Evolutionary conservation across 2,888 invertebrate species (phyloP).

Genomic region (Ectemnius lituratus): DNA sequence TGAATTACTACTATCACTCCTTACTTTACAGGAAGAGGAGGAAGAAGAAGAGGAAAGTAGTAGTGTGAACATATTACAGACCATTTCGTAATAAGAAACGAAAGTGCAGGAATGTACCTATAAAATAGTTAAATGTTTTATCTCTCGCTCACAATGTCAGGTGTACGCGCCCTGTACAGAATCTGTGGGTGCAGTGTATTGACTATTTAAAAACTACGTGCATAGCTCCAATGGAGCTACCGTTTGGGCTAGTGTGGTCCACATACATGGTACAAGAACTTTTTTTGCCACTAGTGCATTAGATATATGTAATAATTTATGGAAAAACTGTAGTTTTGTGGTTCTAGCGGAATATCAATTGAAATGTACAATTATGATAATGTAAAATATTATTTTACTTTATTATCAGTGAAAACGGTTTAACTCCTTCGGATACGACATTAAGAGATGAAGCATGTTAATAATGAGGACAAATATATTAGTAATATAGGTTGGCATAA

Average conservation of each 20-base stretch:
- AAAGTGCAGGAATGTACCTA: constrained; percentile 61
- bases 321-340: constrained; percentile 64
- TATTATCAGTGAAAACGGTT: constrained; percentile 42
- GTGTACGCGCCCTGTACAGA: constrained; percentile 54
- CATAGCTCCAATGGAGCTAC: constrained; percentile 48
- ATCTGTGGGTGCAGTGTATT: constrained; percentile 45
- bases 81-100: constrained; percentile 74
- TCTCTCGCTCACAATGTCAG: constrained; percentile 31
- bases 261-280: constrained; percentile 61
- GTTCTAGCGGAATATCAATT: constrained; percentile 55
- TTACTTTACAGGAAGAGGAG: constrained; percentile 63
- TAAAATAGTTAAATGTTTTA: constrained; percentile 72
- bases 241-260: constrained; percentile 44
- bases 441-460: constrained; percentile 43
- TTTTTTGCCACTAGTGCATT: constrained; percentile 65
- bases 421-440: constrained; percentile 36
- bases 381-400: constrained; percentile 62
- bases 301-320: constrained; percentile 71
- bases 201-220: constrained; percentile 46
- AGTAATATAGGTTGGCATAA: constrained; percentile 51
- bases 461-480: constrained; percentile 34
- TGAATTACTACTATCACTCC: background rate
- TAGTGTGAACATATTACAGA: constrained; percentile 73
- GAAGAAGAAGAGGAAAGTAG: constrained; percentile 78
- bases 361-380: constrained; percentile 58